Percentiles rank a stretch among this genome's conserved stretches.
phyloP scores from a whole-genome alignment of 2,797 vertebrate genomes.

The Nyctalus aviator region DNA sequence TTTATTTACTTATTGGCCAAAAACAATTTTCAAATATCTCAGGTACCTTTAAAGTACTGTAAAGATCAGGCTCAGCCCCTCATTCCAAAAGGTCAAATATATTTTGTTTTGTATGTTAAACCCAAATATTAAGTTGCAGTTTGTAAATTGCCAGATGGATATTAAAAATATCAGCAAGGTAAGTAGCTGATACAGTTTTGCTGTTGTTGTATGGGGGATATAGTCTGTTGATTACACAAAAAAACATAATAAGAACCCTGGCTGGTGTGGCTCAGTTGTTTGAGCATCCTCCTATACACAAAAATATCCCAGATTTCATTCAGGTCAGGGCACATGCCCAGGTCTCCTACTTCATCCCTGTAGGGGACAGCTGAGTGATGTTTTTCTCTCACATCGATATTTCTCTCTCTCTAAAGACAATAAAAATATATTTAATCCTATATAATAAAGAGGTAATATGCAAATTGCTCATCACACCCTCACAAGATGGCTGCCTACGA shows the following conservation, averaged over 20 bases:
- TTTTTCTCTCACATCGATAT: not conserved
- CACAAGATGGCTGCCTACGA: too few species aligned
- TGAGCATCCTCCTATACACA: not conserved
- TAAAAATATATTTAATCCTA: not conserved
- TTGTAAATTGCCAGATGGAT: conserved; percentile 44
- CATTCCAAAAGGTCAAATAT: conserved; percentile 35
- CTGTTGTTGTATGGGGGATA: not conserved
- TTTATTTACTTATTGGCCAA: not conserved
- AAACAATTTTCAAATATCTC: conserved; percentile 48
- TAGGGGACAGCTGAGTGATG: not conserved
- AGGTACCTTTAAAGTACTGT: not conserved
- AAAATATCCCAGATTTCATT: not conserved
- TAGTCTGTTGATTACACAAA: conserved; percentile 11
- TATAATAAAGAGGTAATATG: too few species aligned
- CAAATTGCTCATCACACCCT: too few species aligned
- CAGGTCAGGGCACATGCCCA: not conserved
- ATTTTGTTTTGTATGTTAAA: conserved; percentile 52
- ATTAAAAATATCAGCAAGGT: conserved; percentile 50
- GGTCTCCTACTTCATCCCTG: not conserved
- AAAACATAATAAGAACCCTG: not conserved
- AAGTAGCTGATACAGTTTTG: conserved; percentile 9
- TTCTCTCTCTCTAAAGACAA: not conserved
- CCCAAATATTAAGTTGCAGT: conserved; percentile 47
- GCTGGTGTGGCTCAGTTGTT: not conserved
- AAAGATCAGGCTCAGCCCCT: not conserved